Conservation (phyloP, 2,797 vertebrate species). For the Crossoptilon crossoptilon region DNA sequence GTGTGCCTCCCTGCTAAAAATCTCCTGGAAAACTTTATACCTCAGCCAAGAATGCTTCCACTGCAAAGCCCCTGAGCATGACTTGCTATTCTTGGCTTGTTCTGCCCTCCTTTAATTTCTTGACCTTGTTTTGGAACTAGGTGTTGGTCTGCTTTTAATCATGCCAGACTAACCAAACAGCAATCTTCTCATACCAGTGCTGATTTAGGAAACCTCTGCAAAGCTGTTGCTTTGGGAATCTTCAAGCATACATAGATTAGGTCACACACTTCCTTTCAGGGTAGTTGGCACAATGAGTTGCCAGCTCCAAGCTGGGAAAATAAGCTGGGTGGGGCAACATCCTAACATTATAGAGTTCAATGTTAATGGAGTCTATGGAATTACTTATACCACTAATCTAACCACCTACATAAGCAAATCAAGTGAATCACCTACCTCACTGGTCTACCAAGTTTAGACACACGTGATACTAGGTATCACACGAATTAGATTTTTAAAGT, state of each 20-base stretch:
- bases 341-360: neutral
- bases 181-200: slow-evolving; percentile 28
- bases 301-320: neutral
- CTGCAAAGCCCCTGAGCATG: neutral
- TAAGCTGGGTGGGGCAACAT: slow-evolving; percentile 34
- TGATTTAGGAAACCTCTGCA: slow-evolving; percentile 37
- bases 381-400: slow-evolving; percentile 16
- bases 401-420: slow-evolving; percentile 57
- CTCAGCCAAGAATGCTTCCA: slow-evolving; percentile 31
- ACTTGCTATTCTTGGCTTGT: slow-evolving; percentile 53
- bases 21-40: neutral
- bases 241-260: neutral
- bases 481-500: slow-evolving; percentile 27
- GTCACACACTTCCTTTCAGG: slow-evolving; percentile 45
- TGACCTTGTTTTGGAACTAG: slow-evolving; percentile 60
- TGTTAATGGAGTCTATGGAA: neutral
- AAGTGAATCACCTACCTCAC: slow-evolving; percentile 47
- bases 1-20: neutral
- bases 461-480: neutral
- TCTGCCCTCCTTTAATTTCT: slow-evolving; percentile 65
- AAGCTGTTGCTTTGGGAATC: neutral
- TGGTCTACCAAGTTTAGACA: slow-evolving; percentile 5
- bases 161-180: slow-evolving; percentile 19
- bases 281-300: neutral
- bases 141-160: slow-evolving; percentile 49